Percentiles rank a stretch among this genome's conserved stretches.
These are phyloP conservation scores for Periphyllus acericola DNA, from an alignment of 2,888 invertebrate species.

Conservation along the genomic window DNA sequence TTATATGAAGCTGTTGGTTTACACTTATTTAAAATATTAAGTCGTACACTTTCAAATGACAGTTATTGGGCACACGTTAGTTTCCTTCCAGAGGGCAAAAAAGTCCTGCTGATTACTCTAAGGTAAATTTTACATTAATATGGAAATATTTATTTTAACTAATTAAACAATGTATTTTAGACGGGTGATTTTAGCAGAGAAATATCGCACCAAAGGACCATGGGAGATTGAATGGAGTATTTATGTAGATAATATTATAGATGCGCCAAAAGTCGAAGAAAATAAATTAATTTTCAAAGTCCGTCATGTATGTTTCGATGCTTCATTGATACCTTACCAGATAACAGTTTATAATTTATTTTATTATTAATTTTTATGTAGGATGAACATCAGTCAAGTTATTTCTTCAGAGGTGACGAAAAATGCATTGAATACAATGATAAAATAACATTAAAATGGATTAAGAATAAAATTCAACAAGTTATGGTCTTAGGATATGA, in stretches of 20 bases:
- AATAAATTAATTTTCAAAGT: slow-evolving; percentile 77
- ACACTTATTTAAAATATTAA: slow-evolving; percentile 74
- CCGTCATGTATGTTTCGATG: slow-evolving; percentile 74
- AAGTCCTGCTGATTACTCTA: slow-evolving; percentile 77
- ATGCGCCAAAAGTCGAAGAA: slow-evolving; percentile 72
- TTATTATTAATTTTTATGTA: slow-evolving; percentile 66
- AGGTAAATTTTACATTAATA: slow-evolving; percentile 68
- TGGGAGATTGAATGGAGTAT: slow-evolving; percentile 84
- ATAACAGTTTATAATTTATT: neutral
- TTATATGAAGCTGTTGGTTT: slow-evolving; percentile 77
- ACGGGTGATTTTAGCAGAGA: slow-evolving; percentile 78
- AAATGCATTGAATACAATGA: slow-evolving; percentile 76
- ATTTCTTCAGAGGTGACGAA: slow-evolving; percentile 74
- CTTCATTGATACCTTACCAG: neutral
- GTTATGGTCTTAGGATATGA: slow-evolving; percentile 80
- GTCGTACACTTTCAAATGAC: slow-evolving; percentile 68
- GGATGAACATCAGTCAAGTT: slow-evolving; percentile 70
- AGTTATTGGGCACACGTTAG: slow-evolving; percentile 78
- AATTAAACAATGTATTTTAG: slow-evolving; percentile 68
- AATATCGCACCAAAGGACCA: slow-evolving; percentile 75
- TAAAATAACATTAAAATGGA: slow-evolving; percentile 75
- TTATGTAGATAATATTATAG: slow-evolving; percentile 77
- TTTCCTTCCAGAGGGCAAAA: slow-evolving; percentile 73
- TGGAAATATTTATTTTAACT: slow-evolving; percentile 4
- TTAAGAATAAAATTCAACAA: slow-evolving; percentile 79